Base-by-base conservation (phyloP, 2,888 invertebrate species). In the Apoda limacodes region DNA sequence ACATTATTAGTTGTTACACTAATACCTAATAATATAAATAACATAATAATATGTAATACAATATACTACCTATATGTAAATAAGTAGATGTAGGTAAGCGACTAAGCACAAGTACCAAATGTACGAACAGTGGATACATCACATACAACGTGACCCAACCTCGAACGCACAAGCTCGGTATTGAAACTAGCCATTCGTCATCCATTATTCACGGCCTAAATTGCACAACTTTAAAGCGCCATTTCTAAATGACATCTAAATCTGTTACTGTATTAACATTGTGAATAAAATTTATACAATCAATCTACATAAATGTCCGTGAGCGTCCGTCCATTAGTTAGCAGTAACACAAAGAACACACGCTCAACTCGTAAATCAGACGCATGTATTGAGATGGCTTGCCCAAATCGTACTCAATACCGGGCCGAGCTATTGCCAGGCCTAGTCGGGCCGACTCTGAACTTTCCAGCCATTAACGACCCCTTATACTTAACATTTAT, bases 161-260 rank as follows among this genome's bases (percentile, higher is more conserved):
- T 70, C 64, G 42, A 31, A 43, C 52, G 60, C 71, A 67, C 68
- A 64, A 62, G 65, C 60, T 49, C 50, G 52, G 55, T 57, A 70
- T 65, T 65, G 67, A 74, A 68, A 64, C 68, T 55, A 55, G 51
- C 66, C 71, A 78, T 80, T 68, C 75, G 69, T 80, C 80, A 78
- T 76, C 71, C 71, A 75, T 80, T 80, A 80, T 80, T 62, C 78
- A 80, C 78, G 78, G 76, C 68, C 75, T 68, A 74, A 78, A 80
- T 80, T 80, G 78, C 76, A 70, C 78, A 80, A 80, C 70, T 80
- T 76, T 75, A 76, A 66, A 80, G 72, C 74, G 75, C 78, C 74
- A 78, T 80, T 78, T 76, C 76, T 74, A 80, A 80, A 78, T 80
- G 80, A 80, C 80, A 75, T 78, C 80, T 78, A 78, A 80, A 78